These are phyloP conservation scores for Ariopsis seemanni DNA, from an alignment of 2,113 vertebrate genomes.

Conservation along the genomic window DNA sequence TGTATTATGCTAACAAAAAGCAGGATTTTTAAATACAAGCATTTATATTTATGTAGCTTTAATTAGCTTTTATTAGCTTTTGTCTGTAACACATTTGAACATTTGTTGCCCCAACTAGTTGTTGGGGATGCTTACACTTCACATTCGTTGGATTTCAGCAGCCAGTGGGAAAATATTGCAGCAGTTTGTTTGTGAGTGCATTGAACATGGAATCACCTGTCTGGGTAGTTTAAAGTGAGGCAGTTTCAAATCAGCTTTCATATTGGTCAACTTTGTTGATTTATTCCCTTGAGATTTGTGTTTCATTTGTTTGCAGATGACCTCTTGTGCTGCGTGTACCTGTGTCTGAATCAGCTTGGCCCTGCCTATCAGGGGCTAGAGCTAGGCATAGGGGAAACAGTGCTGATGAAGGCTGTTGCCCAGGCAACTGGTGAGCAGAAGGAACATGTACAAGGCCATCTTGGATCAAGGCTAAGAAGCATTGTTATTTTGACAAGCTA, in stretches of 20 bases:
- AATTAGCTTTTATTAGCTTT: too few species aligned
- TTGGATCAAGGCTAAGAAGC: not conserved
- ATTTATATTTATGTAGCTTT: too few species aligned
- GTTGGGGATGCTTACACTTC: too few species aligned
- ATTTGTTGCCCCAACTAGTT: not conserved
- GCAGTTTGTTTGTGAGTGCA: not conserved
- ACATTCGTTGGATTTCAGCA: too few species aligned
- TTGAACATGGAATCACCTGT: not conserved
- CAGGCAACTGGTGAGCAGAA: slow-evolving; percentile 79
- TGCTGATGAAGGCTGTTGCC: slow-evolving; percentile 87
- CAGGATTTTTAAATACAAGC: too few species aligned
- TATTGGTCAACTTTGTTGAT: not conserved
- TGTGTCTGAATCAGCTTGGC: slow-evolving; percentile 85
- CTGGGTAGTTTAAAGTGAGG: not conserved
- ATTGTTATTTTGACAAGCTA: slow-evolving; percentile 31
- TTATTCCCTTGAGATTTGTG: not conserved
- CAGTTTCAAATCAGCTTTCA: not conserved
- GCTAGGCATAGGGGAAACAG: slow-evolving; percentile 81
- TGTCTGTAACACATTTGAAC: too few species aligned
- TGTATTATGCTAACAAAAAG: too few species aligned
- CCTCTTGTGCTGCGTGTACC: slow-evolving; percentile 83
- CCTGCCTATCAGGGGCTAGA: slow-evolving; percentile 85
- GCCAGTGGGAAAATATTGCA: not conserved
- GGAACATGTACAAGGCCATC: not conserved
- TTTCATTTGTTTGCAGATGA: slow-evolving; percentile 70